Evolutionary conservation across 30 jellyfish, hydroid and myxozoan species (phyloP), one percentile per base, ranked within the genome.

Genomic region (Euphysa ruthae): DNA sequence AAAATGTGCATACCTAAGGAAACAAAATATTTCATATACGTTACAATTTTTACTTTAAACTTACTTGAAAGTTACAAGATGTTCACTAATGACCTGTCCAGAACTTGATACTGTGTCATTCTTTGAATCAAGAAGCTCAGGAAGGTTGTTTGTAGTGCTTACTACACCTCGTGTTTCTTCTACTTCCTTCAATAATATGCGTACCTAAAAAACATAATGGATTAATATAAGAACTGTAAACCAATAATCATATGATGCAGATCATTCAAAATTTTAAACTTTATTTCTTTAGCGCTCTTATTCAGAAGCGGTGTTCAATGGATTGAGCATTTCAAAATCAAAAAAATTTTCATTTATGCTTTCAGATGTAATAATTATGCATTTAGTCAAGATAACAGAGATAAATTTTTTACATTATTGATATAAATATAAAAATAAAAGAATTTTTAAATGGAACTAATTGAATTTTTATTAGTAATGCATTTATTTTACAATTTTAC

Each of bases 111-210:
- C 83, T 50, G 49, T 7, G 10, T n/a, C 34, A 35, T 86, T 78
- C 34, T 81, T 79, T 10, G 96, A 57, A n/a, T n/a, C n/a, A 0
- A 72, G 27, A 44, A 66, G 51, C 27, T 56, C 74, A 19, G 85
- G 87, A 4, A 30, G 28, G 58, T 55, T 38, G 22, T 63, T 51
- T 8, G 84, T 74, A 14, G 93, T 13, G 74, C 94, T 86, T 56
- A 86, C 94, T 1, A 73, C 80, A 0, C 96, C 96, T 20, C 96
- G 87, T 1, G 96, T 94, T 58, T 86, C 94, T 51, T 86, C 96
- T 6, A 73, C 84, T 74, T 86, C 96, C 61, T 86, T 86, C 46
- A 86, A 63, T 50, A 86, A 43, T 31, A 77, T 78, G n/a, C 94
- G 81, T 7, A 86, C 94, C 96, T 85, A 22, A 10, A 35, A 38